Percentiles rank a stretch among this genome's conserved stretches.
Evolutionary conservation across 2,888 invertebrate genomes (phyloP).

Genomic region (Agonopterix subpropinquella): DNA sequence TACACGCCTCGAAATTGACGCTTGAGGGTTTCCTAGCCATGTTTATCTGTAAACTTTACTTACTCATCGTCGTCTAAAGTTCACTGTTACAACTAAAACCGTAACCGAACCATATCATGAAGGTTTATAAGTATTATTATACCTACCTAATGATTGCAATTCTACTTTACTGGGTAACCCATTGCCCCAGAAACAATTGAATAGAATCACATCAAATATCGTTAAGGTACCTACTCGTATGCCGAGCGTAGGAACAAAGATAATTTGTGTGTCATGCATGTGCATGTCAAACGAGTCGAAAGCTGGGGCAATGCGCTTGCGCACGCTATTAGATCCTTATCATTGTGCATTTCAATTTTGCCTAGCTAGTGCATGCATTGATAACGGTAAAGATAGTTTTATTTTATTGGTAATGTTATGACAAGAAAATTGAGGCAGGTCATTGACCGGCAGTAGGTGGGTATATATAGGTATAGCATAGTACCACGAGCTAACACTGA

Average conservation of each 20-base stretch:
- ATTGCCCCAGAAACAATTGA: conserved; percentile 4
- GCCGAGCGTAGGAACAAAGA: neutral
- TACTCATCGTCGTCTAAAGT: too few species aligned
- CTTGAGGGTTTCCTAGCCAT: too few species aligned
- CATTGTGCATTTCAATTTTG: conserved; percentile 7
- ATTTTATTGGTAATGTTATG: too few species aligned
- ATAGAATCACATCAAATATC: conserved; percentile 1
- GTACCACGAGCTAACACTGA: too few species aligned
- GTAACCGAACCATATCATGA: neutral
- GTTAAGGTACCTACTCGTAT: neutral
- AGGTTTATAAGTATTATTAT: neutral
- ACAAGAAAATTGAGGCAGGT: too few species aligned
- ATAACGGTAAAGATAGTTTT: too few species aligned
- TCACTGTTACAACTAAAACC: too few species aligned
- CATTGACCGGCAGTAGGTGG: too few species aligned
- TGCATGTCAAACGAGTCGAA: conserved; percentile 15
- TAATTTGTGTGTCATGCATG: neutral
- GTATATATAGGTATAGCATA: too few species aligned
- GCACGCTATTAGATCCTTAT: conserved; percentile 17
- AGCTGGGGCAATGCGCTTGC: conserved; percentile 16
- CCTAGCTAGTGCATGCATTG: neutral
- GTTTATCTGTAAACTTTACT: too few species aligned
- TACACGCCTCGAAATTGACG: too few species aligned
- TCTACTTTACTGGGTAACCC: neutral
- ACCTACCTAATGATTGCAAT: neutral